Percentiles rank a stretch among this genome's conserved stretches.
These are phyloP conservation scores for Gibbula magus DNA, from an alignment of 2,888 invertebrate genomes.

Conservation along the genomic window DNA sequence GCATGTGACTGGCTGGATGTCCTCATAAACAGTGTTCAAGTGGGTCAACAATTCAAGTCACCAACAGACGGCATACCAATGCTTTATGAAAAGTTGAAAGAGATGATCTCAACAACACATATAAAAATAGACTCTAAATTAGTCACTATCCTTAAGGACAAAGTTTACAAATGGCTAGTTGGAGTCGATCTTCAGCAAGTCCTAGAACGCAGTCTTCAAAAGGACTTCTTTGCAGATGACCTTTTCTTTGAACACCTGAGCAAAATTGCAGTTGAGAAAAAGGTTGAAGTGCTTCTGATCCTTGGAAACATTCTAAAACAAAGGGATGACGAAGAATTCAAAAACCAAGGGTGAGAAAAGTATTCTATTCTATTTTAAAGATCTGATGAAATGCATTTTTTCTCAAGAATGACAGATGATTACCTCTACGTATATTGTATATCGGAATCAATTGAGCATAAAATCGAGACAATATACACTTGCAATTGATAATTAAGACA, in stretches of 20 bases:
- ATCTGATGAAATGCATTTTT: no score
- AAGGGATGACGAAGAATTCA: no score
- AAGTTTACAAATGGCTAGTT: not conserved
- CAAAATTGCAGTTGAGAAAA: not conserved
- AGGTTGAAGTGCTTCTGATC: no score
- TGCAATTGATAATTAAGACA: no score
- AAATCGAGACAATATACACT: no score
- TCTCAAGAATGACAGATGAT: no score
- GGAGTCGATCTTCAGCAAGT: not conserved
- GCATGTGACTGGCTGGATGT: not conserved
- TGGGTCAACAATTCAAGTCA: not conserved
- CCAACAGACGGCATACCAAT: not conserved
- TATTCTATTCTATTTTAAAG: no score
- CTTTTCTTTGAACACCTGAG: not conserved
- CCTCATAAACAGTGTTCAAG: not conserved
- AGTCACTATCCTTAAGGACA: not conserved
- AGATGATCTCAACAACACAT: not conserved
- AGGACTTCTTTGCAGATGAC: not conserved
- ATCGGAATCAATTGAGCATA: no score
- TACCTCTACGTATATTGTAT: no score
- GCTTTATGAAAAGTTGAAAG: not conserved
- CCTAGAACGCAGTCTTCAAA: not conserved
- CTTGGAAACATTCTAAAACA: no score
- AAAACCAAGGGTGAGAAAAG: no score
- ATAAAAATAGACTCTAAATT: not conserved